phyloP scores from a whole-genome alignment of 2,797 vertebrate genomes.

The Pangasius djambal region DNA sequence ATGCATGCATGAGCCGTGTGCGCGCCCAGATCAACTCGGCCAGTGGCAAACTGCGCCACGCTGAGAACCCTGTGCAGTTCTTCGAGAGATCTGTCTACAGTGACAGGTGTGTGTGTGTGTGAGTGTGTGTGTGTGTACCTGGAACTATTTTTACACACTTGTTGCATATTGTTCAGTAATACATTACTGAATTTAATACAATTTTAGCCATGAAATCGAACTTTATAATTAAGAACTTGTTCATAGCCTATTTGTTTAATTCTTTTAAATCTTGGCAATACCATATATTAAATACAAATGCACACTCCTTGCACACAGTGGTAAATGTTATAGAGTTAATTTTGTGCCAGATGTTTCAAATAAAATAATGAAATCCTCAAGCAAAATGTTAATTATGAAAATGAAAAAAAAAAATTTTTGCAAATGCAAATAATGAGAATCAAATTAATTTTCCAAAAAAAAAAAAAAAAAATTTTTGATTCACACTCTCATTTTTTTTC shows the following conservation, averaged over 20 bases:
- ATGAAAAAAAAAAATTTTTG: neutral
- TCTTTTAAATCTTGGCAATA: neutral
- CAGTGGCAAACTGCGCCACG: slow-evolving; percentile 74
- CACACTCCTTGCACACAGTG: neutral
- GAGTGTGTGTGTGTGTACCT: slow-evolving; percentile 54
- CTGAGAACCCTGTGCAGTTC: slow-evolving; percentile 83
- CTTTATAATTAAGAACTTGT: neutral
- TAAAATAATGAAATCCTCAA: neutral
- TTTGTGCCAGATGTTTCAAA: neutral
- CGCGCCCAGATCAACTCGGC: slow-evolving; percentile 83
- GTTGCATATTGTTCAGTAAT: slow-evolving; percentile 51
- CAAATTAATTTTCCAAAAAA: neutral
- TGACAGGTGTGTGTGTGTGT: slow-evolving; percentile 79
- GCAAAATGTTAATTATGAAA: neutral
- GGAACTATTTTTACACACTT: neutral
- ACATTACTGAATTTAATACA: neutral
- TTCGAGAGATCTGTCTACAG: slow-evolving; percentile 94
- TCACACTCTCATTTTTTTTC: neutral
- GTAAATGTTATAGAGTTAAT: neutral
- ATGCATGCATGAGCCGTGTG: slow-evolving; percentile 90
- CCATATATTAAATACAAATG: neutral
- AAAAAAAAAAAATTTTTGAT: neutral
- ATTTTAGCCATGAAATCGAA: neutral
- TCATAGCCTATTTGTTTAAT: neutral
- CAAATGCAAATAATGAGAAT: neutral